phyloP scores from a whole-genome alignment of 2,888 invertebrate genomes.

The Athalia rosae region DNA sequence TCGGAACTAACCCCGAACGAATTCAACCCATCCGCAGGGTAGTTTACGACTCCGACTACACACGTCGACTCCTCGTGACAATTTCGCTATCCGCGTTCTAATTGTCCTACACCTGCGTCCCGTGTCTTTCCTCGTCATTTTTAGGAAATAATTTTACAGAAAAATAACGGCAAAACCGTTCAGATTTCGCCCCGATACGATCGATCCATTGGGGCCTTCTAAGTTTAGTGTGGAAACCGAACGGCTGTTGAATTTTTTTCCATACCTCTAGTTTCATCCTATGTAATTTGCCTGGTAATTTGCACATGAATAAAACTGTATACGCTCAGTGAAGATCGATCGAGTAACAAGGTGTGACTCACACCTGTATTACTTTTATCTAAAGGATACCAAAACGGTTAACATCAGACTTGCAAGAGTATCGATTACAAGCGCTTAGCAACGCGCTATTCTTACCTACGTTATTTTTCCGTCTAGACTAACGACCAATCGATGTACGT shows the following conservation, averaged over 20 bases:
- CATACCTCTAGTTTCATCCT: no score
- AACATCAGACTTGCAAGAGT: conserved; percentile 8
- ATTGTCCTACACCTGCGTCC: background rate
- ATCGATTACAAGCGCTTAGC: conserved; percentile 33
- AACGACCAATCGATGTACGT: conserved; percentile 4
- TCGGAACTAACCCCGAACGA: background rate
- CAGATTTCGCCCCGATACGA: no score
- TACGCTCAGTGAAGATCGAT: background rate
- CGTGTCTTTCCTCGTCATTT: no score
- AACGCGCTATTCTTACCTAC: conserved; percentile 27
- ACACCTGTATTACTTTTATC: background rate
- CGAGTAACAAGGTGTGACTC: conserved; percentile 23
- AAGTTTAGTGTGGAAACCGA: no score
- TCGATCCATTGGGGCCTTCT: no score
- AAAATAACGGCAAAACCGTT: no score
- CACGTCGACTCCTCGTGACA: background rate
- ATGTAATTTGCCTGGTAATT: no score
- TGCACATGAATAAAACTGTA: no score
- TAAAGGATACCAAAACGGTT: conserved; percentile 4
- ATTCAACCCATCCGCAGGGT: background rate
- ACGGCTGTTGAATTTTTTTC: no score
- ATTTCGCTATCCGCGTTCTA: background rate
- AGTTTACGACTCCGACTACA: background rate
- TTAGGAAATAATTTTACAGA: no score
- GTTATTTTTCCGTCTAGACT: conserved; percentile 13